These are phyloP conservation scores for Eolophus roseicapilla DNA, from an alignment of 2,113 vertebrate species.

Conservation along the genomic window DNA sequence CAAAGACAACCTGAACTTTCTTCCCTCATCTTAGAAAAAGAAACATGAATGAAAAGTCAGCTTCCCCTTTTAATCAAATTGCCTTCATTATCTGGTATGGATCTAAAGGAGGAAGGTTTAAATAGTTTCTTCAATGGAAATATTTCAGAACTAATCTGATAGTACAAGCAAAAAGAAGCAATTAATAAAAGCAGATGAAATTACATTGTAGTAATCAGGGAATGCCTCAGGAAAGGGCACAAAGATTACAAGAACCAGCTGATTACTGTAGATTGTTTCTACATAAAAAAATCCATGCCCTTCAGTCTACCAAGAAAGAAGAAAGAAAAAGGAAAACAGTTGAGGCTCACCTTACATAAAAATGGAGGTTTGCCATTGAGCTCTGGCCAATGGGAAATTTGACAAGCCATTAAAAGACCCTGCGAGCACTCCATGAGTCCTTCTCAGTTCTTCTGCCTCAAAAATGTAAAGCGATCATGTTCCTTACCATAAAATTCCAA, in stretches of 20 bases:
- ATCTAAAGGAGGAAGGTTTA: slow-evolving; percentile 16
- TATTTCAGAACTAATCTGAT: slow-evolving; percentile 60
- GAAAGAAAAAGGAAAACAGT: background rate
- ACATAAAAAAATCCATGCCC: background rate
- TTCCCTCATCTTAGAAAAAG: background rate
- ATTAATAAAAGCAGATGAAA: slow-evolving; percentile 62
- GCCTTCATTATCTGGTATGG: background rate
- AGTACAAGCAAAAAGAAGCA: slow-evolving; percentile 21
- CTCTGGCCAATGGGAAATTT: background rate
- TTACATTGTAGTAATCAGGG: slow-evolving; percentile 11
- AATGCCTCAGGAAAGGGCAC: background rate
- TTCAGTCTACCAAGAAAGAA: background rate
- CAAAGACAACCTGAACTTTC: slow-evolving; percentile 5
- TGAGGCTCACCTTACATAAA: background rate
- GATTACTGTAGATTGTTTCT: slow-evolving; percentile 1
- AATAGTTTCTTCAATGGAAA: background rate
- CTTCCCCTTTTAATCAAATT: slow-evolving; percentile 27
- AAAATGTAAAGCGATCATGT: background rate
- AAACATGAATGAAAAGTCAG: slow-evolving; percentile 6
- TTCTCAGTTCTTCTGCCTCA: background rate
- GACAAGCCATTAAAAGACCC: background rate
- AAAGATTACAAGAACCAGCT: background rate
- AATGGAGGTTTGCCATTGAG: background rate
- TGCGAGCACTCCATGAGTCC: background rate
- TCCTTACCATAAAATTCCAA: background rate